phyloP scores from a whole-genome alignment of 2,113 vertebrate species.

The Meriones unguiculatus region DNA sequence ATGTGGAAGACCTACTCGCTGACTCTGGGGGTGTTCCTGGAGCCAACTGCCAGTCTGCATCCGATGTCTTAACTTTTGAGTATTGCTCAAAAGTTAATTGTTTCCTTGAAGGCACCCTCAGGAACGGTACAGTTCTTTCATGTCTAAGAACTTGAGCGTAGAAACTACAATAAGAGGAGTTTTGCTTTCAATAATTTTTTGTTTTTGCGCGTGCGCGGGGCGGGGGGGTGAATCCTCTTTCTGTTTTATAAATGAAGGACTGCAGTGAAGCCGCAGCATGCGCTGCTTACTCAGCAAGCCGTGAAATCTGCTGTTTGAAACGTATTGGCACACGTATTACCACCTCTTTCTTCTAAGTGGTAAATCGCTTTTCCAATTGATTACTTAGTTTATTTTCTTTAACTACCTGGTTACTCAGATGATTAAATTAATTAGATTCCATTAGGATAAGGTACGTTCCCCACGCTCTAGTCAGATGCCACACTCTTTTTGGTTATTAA shows the following conservation, averaged over 20 bases:
- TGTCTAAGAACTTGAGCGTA: not conserved
- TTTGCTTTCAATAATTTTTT: not conserved
- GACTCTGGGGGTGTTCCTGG: not conserved
- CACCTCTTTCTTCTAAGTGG: slow-evolving; percentile 44
- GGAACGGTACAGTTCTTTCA: not conserved
- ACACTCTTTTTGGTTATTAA: slow-evolving; percentile 20
- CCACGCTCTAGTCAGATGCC: not conserved
- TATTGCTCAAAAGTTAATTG: not conserved
- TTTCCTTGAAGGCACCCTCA: not conserved
- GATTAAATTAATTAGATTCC: slow-evolving; percentile 64
- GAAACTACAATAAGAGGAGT: not conserved
- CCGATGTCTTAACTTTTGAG: not conserved
- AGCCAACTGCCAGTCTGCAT: not conserved
- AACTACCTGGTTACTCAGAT: slow-evolving; percentile 61
- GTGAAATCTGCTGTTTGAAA: not conserved
- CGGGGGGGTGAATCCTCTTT: not conserved
- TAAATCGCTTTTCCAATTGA: slow-evolving; percentile 59
- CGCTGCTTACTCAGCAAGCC: not conserved
- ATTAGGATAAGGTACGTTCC: not conserved
- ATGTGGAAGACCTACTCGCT: accelerated
- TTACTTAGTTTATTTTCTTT: slow-evolving; percentile 67
- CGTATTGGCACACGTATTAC: not conserved
- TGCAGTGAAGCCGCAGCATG: not conserved
- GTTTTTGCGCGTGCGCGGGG: not conserved
- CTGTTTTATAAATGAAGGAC: not conserved